Percentiles rank a stretch among this genome's conserved stretches.
These are phyloP conservation scores for Typhlomys cinereus DNA, from an alignment of 2,113 vertebrate genomes.

Conservation along the genomic window DNA sequence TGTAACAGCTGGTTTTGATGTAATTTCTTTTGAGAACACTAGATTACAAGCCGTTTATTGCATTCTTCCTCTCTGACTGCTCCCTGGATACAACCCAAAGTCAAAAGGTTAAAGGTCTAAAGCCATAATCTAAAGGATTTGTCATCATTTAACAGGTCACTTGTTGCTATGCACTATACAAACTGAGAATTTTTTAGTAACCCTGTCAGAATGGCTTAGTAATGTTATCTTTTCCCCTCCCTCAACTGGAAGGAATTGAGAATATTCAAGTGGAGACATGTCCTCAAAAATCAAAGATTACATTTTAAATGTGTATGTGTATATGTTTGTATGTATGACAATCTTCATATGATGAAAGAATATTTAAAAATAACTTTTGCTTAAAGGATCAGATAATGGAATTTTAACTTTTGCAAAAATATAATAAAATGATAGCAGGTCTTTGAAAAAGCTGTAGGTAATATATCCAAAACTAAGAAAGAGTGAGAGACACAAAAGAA, in stretches of 20 bases:
- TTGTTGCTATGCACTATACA: conserved; percentile 80
- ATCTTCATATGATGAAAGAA: neutral
- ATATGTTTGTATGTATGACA: neutral
- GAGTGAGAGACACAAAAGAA: conserved; percentile 66
- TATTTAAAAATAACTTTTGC: neutral
- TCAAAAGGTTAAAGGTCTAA: conserved; percentile 89
- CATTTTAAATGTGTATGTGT: neutral
- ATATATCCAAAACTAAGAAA: conserved; percentile 58
- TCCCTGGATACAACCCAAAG: conserved; percentile 84
- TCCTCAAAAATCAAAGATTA: conserved; percentile 31
- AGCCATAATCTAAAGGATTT: conserved; percentile 87
- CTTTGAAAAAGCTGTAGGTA: conserved; percentile 63
- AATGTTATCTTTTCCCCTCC: conserved; percentile 16
- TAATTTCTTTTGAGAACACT: conserved; percentile 86
- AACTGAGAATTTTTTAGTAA: conserved; percentile 59
- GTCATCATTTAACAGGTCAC: conserved; percentile 86
- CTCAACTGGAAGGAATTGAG: neutral
- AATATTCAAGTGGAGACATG: neutral
- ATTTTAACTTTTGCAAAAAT: conserved; percentile 36
- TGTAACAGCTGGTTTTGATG: conserved; percentile 85
- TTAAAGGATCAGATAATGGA: neutral
- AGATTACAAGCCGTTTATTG: conserved; percentile 87
- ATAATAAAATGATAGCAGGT: neutral
- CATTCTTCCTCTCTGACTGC: conserved; percentile 82
- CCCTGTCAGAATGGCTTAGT: conserved; percentile 1